Evolutionary conservation across 1,140 invertebrate species (phyloP), one percentile per base, ranked within the genome.

Genomic region (Patella vulgata): DNA sequence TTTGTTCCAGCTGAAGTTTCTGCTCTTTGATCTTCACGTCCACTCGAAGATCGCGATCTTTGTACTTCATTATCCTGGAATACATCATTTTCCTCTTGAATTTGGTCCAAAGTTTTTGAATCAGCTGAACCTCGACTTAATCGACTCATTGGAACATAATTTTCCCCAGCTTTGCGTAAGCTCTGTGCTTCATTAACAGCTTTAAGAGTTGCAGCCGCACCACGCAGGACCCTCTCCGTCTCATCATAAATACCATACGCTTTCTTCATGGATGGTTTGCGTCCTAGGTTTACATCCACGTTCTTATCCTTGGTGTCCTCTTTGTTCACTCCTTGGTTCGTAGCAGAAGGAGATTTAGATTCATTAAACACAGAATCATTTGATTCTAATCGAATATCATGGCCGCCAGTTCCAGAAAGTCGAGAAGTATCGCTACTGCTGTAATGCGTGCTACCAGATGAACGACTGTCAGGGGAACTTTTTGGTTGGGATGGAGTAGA

Each of bases 211-310:
- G 62, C 58, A 11, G 62, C 56, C 14, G 33, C 33, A 8, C 33
- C 33, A 36, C 33, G 33, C 58, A 60, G 63, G 14, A 64, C 47
- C 31, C 56, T 53, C 43, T 74, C 70, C 17, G 59, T 59, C 66
- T 79, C 74, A 59, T 79, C 77, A 48, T 65, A 74, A 55, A 70
- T 73, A 8, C 77, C 75, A 58, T 77, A 79, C 11, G 77, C 75
- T 54, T 71, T 74, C 66, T 73, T 74, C 73, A 79, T 74, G 25
- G 75, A 76, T 31, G 61, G 59, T 21, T 69, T 71, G 40, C 77
- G 63, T 42, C 61, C 68, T 27, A 71, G 28, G 30, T 42, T 60
- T 23, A 39, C 21, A 31, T 36, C 50, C 14, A n/a, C 17, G 23
- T 19, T 39, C 53, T 52, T 31, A 30, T 60, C 57, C 44, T 33